phyloP scores from a whole-genome alignment of 2,113 vertebrate species.

The Thinocorus orbignyianus region DNA sequence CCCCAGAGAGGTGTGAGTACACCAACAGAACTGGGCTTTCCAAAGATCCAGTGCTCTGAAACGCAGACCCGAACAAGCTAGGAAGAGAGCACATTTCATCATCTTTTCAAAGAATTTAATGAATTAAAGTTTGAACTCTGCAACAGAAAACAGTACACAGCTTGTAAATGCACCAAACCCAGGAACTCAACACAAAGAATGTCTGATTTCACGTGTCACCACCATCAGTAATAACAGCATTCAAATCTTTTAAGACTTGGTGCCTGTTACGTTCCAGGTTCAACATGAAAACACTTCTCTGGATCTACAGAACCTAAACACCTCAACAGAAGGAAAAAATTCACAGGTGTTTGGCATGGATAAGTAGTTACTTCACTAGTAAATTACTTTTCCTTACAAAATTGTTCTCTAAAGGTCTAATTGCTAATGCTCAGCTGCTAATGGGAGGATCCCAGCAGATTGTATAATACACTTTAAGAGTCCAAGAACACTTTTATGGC shows the following conservation, averaged over 20 bases:
- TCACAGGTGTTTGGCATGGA: neutral
- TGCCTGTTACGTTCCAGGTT: neutral
- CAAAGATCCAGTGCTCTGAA: neutral
- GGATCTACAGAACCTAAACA: neutral
- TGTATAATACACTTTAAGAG: neutral
- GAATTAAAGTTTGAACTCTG: neutral
- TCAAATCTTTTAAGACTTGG: neutral
- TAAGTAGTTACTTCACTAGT: neutral
- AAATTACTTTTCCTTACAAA: neutral
- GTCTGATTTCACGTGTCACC: neutral
- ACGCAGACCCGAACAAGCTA: neutral
- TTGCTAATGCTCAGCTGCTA: neutral
- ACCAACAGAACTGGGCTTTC: neutral
- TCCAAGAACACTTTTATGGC: neutral
- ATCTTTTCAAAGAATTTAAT: neutral
- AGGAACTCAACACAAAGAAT: neutral
- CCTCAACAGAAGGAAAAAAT: rapidly evolving
- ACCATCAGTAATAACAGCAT: rapidly evolving
- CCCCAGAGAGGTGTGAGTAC: neutral
- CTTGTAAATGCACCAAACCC: neutral
- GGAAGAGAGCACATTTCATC: neutral
- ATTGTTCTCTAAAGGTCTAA: neutral
- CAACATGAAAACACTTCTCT: neutral
- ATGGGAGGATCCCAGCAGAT: neutral
- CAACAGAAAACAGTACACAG: neutral